phyloP scores from a whole-genome alignment of 1,140 invertebrate species.

The Ceratoteleas bidentatus region DNA sequence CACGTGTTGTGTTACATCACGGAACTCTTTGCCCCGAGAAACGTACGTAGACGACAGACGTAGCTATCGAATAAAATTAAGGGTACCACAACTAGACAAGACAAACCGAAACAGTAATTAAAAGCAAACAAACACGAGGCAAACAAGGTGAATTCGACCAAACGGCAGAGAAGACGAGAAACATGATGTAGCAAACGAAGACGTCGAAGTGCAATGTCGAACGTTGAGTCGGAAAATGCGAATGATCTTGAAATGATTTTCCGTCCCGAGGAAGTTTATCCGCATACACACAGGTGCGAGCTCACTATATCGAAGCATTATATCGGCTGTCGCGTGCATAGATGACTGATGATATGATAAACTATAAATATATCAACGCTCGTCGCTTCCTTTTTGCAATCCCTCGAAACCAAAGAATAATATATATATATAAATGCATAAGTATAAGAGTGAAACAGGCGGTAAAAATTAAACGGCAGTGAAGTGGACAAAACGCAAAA shows the following conservation, averaged over 20 bases:
- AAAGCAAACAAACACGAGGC: slow-evolving; percentile 10
- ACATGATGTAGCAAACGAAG: neutral
- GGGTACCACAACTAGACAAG: slow-evolving; percentile 27
- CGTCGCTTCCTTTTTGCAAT: slow-evolving; percentile 68
- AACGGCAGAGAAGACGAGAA: slow-evolving; percentile 1
- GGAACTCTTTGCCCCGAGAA: slow-evolving; percentile 41
- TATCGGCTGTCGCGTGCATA: slow-evolving; percentile 62
- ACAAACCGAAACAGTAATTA: slow-evolving; percentile 5
- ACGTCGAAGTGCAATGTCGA: slow-evolving; percentile 44
- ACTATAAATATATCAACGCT: slow-evolving; percentile 62
- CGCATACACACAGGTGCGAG: slow-evolving; percentile 59
- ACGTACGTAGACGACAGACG: slow-evolving; percentile 58
- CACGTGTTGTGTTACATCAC: slow-evolving; percentile 38
- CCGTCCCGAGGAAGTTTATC: slow-evolving; percentile 64
- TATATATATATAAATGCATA: slow-evolving; percentile 32
- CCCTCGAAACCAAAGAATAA: slow-evolving; percentile 56
- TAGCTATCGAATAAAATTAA: slow-evolving; percentile 51
- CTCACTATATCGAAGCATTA: slow-evolving; percentile 64
- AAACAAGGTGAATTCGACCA: slow-evolving; percentile 7
- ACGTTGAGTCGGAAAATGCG: slow-evolving; percentile 56
- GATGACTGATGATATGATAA: slow-evolving; percentile 68
- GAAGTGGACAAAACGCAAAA: slow-evolving; percentile 16
- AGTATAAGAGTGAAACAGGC: slow-evolving; percentile 37
- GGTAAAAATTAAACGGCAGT: slow-evolving; percentile 27
- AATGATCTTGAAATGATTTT: slow-evolving; percentile 63